Conservation (phyloP, 2,888 invertebrate species). For the Cheilosia pagana region DNA sequence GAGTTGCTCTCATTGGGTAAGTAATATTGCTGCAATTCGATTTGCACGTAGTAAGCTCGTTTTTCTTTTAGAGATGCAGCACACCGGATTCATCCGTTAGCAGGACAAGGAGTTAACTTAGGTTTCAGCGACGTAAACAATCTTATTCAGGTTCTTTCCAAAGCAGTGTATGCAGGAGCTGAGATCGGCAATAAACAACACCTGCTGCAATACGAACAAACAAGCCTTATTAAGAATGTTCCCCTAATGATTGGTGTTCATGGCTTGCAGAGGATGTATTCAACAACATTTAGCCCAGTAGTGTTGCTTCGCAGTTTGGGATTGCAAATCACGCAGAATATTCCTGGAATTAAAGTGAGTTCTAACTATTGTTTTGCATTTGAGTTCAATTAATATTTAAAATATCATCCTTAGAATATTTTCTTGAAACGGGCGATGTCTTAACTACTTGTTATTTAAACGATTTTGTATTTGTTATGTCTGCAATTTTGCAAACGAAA, state of each 20-base stretch:
- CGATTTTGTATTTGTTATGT: neutral
- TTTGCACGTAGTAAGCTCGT: slow-evolving; percentile 1
- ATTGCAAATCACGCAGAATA: slow-evolving; percentile 90
- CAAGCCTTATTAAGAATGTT: slow-evolving; percentile 93
- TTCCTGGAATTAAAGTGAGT: slow-evolving; percentile 89
- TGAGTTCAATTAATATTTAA: neutral
- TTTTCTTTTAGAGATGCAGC: slow-evolving; percentile 89
- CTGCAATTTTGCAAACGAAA: neutral
- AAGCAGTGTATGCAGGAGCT: slow-evolving; percentile 89
- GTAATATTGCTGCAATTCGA: neutral
- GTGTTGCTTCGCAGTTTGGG: slow-evolving; percentile 93
- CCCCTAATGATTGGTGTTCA: slow-evolving; percentile 95
- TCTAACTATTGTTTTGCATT: neutral
- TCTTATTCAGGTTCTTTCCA: slow-evolving; percentile 88
- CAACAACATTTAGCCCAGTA: slow-evolving; percentile 88
- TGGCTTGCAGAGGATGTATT: slow-evolving; percentile 93
- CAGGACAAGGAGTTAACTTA: slow-evolving; percentile 98
- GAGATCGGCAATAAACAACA: slow-evolving; percentile 89
- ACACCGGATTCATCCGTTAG: slow-evolving; percentile 96
- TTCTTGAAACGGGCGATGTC: slow-evolving; percentile 81
- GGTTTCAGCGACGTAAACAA: slow-evolving; percentile 96
- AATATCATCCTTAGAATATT: slow-evolving; percentile 64
- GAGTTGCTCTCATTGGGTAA: slow-evolving; percentile 94
- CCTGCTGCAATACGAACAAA: slow-evolving; percentile 92
- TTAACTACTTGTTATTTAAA: slow-evolving; percentile 59